A percentile compares a stretch with the other conserved stretches of the same genome.
phyloP scores from a whole-genome alignment of 2,797 vertebrate species.

The Schizopygopsis pylzovi region DNA sequence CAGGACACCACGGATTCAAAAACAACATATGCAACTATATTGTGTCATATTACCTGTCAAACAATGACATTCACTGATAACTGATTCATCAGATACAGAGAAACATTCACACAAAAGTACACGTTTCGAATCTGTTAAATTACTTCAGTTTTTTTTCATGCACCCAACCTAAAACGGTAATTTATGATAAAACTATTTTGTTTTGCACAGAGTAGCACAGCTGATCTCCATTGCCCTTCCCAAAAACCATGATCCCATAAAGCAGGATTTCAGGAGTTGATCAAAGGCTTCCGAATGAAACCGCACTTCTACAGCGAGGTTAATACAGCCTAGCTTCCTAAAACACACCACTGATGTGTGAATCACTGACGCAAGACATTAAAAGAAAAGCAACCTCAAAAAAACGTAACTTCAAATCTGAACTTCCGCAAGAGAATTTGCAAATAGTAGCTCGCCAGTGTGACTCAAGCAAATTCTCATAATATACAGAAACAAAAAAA shows the following conservation, averaged over 20 bases:
- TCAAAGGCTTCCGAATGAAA: constrained; percentile 1
- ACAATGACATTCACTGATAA: neutral
- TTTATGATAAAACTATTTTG: neutral
- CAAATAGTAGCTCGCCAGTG: neutral
- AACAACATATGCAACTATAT: neutral
- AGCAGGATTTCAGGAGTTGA: neutral
- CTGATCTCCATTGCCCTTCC: neutral
- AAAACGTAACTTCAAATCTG: neutral
- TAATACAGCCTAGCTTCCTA: neutral
- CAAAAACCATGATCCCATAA: neutral
- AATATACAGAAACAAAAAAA: constrained; percentile 27
- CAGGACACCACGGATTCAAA: neutral
- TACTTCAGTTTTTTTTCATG: neutral
- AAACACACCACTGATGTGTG: neutral
- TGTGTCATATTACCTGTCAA: neutral
- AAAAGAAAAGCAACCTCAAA: neutral
- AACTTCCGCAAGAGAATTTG: constrained; percentile 7
- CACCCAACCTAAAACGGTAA: neutral
- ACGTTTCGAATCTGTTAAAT: neutral
- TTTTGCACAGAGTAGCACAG: neutral
- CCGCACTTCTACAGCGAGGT: neutral
- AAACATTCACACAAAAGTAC: neutral
- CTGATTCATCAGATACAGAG: neutral
- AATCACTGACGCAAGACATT: neutral
- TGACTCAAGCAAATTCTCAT: constrained; percentile 33